Evolutionary conservation across 2,113 vertebrate species (phyloP).

Genomic region (Polypterus senegalus): DNA sequence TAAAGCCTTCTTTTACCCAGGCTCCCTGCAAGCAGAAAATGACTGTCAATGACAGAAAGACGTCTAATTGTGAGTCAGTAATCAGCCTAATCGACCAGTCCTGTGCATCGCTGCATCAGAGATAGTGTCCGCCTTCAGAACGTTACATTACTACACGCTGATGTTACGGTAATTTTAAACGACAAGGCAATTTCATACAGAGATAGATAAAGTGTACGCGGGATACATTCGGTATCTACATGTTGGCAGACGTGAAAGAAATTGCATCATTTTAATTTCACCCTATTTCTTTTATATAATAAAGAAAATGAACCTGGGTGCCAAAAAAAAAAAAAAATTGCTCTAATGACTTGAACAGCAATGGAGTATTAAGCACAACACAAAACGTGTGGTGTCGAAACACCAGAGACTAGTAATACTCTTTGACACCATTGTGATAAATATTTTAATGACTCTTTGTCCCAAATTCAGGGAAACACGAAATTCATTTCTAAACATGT

Average conservation of each 20-base stretch:
- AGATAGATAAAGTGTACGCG: constrained; percentile 18
- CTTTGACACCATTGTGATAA: too few species aligned
- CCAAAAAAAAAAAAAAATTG: background rate
- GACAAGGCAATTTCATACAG: constrained; percentile 11
- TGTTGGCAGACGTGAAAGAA: background rate
- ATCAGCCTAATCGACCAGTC: constrained; percentile 23
- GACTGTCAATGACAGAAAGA: background rate
- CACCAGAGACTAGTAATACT: too few species aligned
- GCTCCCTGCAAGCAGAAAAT: too few species aligned
- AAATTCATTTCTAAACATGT: too few species aligned
- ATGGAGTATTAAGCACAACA: too few species aligned
- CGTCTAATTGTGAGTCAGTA: constrained; percentile 21
- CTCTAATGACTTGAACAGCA: too few species aligned
- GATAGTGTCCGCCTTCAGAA: constrained; percentile 9
- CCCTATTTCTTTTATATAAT: background rate
- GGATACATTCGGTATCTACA: background rate
- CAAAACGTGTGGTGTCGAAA: too few species aligned
- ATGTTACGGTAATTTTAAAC: constrained; percentile 9
- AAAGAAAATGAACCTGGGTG: background rate
- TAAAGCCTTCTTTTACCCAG: too few species aligned
- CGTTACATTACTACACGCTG: constrained; percentile 18
- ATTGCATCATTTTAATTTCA: constrained; percentile 1
- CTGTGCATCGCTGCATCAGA: constrained; percentile 22
- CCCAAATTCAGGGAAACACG: too few species aligned
- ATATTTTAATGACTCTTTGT: too few species aligned